Evolutionary conservation across 2,113 vertebrate genomes (phyloP).

Genomic region (Grammomys dolichurus): DNA sequence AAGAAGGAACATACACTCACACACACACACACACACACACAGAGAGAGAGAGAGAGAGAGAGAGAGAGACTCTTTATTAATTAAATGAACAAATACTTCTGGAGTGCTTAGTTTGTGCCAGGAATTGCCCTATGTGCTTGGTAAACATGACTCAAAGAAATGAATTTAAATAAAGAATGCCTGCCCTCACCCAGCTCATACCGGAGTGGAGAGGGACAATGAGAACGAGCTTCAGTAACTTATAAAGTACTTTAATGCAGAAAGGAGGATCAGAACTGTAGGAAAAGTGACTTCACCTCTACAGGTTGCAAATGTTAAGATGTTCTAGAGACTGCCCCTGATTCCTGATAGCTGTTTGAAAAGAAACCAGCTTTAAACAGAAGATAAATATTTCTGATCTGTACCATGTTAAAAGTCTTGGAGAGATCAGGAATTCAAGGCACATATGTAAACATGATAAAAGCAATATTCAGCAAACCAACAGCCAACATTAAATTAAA

Average conservation of each 20-base stretch:
- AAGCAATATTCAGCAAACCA: too few relatives aligned
- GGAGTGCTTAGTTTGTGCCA: background rate
- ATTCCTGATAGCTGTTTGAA: background rate
- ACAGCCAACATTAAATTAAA: too few relatives aligned
- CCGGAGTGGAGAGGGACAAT: background rate
- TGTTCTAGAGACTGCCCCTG: background rate
- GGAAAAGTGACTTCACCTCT: background rate
- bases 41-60: background rate
- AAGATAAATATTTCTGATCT: background rate
- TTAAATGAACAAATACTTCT: conserved; percentile 53
- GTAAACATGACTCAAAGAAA: background rate
- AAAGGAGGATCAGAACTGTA: background rate
- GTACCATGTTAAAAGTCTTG: background rate
- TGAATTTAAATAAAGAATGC: background rate
- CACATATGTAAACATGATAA: too few relatives aligned
- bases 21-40: background rate
- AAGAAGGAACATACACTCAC: too few relatives aligned
- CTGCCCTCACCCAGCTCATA: background rate
- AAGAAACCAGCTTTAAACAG: background rate
- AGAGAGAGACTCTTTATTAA: background rate
- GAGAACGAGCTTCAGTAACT: background rate
- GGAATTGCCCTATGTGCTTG: background rate
- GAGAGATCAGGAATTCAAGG: too few relatives aligned
- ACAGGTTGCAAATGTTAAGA: background rate
- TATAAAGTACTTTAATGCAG: background rate